Base-by-base conservation (phyloP, 2,113 vertebrate species). In the Leptocoma aspasia region DNA sequence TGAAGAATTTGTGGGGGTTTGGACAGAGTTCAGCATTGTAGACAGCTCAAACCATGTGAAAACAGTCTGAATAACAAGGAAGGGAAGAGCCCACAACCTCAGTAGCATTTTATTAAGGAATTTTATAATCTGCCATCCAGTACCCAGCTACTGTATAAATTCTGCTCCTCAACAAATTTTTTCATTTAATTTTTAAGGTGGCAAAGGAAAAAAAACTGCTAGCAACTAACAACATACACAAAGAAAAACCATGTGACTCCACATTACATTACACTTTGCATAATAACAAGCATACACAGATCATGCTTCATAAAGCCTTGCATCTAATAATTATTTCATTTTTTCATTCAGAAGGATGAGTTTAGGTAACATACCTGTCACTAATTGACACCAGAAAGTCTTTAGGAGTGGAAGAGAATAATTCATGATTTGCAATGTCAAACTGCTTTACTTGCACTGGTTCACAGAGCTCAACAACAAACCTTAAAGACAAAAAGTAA, bases 391-490 rank as follows among this genome's bases (percentile, higher is more conserved):
- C 99, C 73, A 99, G 94, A 88, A 99, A 99, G 95, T 99, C 99
- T 98, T 99, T 99, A 41, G 99, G 99, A 73, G 99, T 99, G 27
- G 99, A 99, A 65, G 99, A 99, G 96, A 99, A 99, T 85, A 99
- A 98, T 92, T 99, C 99, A 82, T 99, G 99, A 97, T 99, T 99
- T 68, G 99, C 99, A 73, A 99, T 99, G 96, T 99, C 99, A 98
- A 99, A 94, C 96, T 99, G 99, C 91, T 99, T 99, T 86, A 99
- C 99, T 97, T 99, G 99, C 96, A 99, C 99, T 49, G 99, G 99
- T 96, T 99, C 99, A 98, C 99, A 99, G 82, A 99, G 99, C 97
- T 99, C 99, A 90, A 99, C 99, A 89, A 99, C 99, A 97, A 99
- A 99, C 99, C 99, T 99, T 97, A 21, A 97, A 86, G 60, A 94